These are phyloP conservation scores for Zosterops lateralis DNA, from an alignment of 2,113 vertebrate genomes.

Conservation along the genomic window DNA sequence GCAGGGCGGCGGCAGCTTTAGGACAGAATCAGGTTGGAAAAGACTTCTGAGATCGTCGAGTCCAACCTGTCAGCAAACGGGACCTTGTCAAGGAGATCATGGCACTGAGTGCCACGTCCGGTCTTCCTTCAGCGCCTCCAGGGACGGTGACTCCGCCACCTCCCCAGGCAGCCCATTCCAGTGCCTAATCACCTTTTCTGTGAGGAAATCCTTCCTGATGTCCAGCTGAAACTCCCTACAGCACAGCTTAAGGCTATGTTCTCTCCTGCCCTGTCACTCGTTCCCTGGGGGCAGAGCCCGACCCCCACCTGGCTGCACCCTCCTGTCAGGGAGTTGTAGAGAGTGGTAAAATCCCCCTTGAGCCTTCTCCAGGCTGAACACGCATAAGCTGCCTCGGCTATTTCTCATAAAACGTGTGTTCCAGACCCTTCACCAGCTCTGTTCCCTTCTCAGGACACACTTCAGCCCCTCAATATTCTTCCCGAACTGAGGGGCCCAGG, in stretches of 20 bases:
- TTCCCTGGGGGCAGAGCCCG: background rate
- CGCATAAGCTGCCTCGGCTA: background rate
- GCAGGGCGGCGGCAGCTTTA: background rate
- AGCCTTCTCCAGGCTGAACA: background rate
- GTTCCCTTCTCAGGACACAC: background rate
- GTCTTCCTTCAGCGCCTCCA: background rate
- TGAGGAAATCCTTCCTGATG: background rate
- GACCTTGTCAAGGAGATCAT: background rate
- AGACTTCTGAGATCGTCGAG: background rate
- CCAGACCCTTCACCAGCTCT: background rate
- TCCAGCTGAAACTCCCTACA: background rate
- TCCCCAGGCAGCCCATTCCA: background rate
- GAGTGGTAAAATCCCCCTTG: too few species aligned
- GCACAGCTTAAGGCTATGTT: background rate
- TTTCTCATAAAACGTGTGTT: too few species aligned
- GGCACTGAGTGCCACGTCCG: too few species aligned
- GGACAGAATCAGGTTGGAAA: background rate
- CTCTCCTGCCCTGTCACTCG: background rate
- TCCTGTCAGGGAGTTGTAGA: background rate
- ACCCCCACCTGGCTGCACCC: background rate
- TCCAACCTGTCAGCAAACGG: background rate
- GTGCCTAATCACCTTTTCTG: background rate
- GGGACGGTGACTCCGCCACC: too few species aligned
- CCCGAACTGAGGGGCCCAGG: background rate
- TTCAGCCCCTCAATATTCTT: background rate